Evolutionary conservation across 92 coral and sea anemone species (phyloP), one percentile per base, ranked within the genome.

Genomic region (Pocillopora meandrina): DNA sequence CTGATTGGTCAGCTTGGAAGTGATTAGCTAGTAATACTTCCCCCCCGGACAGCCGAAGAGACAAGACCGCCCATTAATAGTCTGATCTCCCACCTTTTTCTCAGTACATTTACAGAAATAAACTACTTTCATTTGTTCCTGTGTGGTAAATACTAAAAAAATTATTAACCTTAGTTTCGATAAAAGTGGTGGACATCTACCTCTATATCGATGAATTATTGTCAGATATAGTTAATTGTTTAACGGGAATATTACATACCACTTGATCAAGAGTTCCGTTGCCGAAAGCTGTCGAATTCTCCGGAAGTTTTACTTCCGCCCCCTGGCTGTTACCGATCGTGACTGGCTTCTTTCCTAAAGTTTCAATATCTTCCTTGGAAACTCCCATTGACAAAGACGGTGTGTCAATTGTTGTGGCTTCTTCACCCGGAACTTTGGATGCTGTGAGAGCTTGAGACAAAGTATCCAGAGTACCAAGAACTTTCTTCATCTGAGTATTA

Each of bases 371-470:
- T 35, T 73, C 77, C 12, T 63, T 61, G 2, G 65, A 2, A 17
- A 83, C 19, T 76, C 64, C 76, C 82, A 86, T 3, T 0, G 71
- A 34, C 74, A 87, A 13, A 11, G 81, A 63, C 8, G 6, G 6
- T 4, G 88, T 42, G 3, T 42, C 20, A 19, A 86, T 1, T 9
- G 0, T 47, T 11, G 69, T 74, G 19, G 73, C 47, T 2, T 73
- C 61, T 52, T 87, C 93, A 2, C 93, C 91, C 2, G 86, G 65
- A 31, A 77, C 60, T 58, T 60, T 77, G 15, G 74, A 65, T 1
- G 56, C 18, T 6, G 35, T 12, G 0, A 83, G 14, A 2, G 85
- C 62, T 5, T 10, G 1, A 33, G 75, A 58, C 62, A 90, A 35
- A 2, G 2, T 35, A 0, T 90, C 34, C 2, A 87, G 7, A 2